Base-by-base conservation (phyloP, 2,888 invertebrate species). In the Pyrochroa serraticornis region DNA sequence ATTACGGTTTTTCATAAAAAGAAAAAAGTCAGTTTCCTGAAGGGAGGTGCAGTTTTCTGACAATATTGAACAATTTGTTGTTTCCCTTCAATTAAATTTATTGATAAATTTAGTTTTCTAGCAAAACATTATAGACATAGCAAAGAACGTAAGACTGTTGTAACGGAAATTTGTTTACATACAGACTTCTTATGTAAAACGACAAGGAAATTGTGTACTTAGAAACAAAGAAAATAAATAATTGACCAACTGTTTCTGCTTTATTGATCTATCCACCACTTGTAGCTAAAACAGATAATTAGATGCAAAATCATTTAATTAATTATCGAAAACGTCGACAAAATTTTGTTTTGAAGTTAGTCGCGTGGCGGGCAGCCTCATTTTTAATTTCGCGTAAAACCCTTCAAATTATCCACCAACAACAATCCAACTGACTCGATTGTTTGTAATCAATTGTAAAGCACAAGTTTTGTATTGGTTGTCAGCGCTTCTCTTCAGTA, bases 91-190 rank as follows among this genome's bases (percentile, higher is more conserved):
- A 51, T 22, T 22, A 22, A 22, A 22, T 22, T 22, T 22, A 22
- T 5, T 22, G 22, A 22, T 22, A 22, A 22, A 22, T 22, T 22
- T 22, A 22, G 22, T 22, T 22, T 22, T 22, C 22, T 22, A 22
- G 22, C 22, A 22, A 22, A 22, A 22, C 22, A 3, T 22, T 2
- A 55, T 22, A 22, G 22, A 22, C 22, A 22, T 22, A 22, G 22
- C 22, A 66, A 62, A 61, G 51, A 53, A 65, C 61, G 62, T 60
- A 65, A 68, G 66, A 66, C 66, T 68, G 65, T 64, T 60, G 63
- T 63, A 58, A 33, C 12, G 44, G 47, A 50, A 49, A 64, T 58
- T 57, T 62, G 48, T 53, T 49, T 51, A 56, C 43, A 13, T 46
- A 53, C 33, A 32, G 56, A 53, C 53, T 58, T 62, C 55, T 47